Evolutionary conservation across 2,888 invertebrate species (phyloP).

Genomic region (Melanostoma scalare): DNA sequence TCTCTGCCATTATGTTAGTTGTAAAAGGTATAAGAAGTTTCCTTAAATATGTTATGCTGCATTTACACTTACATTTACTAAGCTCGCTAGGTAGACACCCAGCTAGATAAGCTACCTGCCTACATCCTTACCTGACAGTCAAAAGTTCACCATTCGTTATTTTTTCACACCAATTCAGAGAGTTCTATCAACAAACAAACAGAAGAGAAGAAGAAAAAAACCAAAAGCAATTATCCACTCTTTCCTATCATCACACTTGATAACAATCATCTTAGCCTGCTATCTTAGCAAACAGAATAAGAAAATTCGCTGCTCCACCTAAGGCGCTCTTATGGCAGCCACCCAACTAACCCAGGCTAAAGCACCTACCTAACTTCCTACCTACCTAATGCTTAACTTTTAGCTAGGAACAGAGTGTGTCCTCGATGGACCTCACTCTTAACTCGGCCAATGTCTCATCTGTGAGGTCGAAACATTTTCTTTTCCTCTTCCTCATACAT

Average conservation of each 20-base stretch:
- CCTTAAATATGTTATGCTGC: no score
- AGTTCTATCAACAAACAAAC: no score
- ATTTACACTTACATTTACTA: no score
- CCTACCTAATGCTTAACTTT: slow-evolving; percentile 8
- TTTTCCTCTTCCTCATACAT: slow-evolving; percentile 23
- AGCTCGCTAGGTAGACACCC: no score
- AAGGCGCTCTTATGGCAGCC: slow-evolving; percentile 32
- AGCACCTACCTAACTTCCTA: neutral
- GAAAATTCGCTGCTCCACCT: slow-evolving; percentile 63
- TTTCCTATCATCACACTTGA: slow-evolving; percentile 68
- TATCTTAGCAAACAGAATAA: slow-evolving; percentile 59
- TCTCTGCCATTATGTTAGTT: neutral
- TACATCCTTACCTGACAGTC: no score
- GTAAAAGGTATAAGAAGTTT: no score
- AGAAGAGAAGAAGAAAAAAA: neutral
- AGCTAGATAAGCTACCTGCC: no score
- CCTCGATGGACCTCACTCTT: slow-evolving; percentile 41
- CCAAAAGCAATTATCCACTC: slow-evolving; percentile 72
- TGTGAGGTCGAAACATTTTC: slow-evolving; percentile 50
- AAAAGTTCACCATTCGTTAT: no score
- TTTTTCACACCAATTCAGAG: no score
- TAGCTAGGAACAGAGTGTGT: slow-evolving; percentile 11
- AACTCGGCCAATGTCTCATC: slow-evolving; percentile 57
- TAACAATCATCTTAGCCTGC: slow-evolving; percentile 60
- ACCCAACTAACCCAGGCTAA: neutral